Percentiles rank a stretch among this genome's conserved stretches.
phyloP scores from a whole-genome alignment of 2,797 vertebrate species.

The Manis javanica region DNA sequence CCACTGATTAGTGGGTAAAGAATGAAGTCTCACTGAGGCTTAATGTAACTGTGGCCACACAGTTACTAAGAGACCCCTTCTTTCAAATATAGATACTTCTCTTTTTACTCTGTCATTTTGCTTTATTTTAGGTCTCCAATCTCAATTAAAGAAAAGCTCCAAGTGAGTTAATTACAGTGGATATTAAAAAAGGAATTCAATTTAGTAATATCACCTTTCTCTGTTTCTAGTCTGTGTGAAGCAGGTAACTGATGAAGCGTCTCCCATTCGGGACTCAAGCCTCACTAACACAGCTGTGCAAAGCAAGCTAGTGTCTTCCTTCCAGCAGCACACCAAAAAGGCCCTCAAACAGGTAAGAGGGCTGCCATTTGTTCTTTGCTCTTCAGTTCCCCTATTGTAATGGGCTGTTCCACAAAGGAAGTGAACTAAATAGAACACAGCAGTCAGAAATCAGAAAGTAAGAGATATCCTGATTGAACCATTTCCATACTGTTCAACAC shows the following conservation, averaged over 20 bases:
- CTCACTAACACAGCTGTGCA: conserved; percentile 88
- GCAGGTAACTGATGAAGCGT: conserved; percentile 89
- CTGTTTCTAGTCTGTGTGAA: conserved; percentile 88
- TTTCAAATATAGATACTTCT: conserved; percentile 19
- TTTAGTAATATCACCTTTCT: conserved; percentile 73
- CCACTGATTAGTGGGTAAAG: not conserved
- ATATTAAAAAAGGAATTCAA: conserved; percentile 79
- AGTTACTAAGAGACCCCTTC: conserved; percentile 31
- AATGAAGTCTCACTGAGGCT: not conserved
- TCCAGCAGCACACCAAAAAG: conserved; percentile 93
- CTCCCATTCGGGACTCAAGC: conserved; percentile 89
- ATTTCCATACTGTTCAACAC: not conserved
- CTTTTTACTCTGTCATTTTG: conserved; percentile 56
- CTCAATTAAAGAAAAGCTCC: conserved; percentile 60
- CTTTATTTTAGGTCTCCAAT: conserved; percentile 74
- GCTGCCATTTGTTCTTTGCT: conserved; percentile 17
- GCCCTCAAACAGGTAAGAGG: conserved; percentile 91
- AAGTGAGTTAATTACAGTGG: conserved; percentile 74
- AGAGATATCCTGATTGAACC: not conserved
- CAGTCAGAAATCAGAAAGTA: not conserved
- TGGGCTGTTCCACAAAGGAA: not conserved
- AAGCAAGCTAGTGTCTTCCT: conserved; percentile 92
- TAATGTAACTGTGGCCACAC: not conserved
- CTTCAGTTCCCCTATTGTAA: not conserved
- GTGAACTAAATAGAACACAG: not conserved